Base-by-base conservation (phyloP, 92 coral and sea anemone genomes). In the Pocillopora grandis region DNA sequence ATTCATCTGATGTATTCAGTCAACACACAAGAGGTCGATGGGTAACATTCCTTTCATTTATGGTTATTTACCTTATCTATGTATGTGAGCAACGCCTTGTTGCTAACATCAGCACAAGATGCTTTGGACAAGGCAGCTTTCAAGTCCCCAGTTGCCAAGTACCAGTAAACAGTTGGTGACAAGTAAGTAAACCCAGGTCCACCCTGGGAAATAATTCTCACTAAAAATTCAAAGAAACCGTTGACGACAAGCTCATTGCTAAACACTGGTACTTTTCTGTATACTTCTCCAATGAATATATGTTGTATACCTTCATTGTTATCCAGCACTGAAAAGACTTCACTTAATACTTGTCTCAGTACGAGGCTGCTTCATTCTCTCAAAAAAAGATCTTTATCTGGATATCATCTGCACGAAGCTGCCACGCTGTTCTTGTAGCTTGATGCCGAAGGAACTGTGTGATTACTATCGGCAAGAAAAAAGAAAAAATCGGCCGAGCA, bases 161-260 rank as follows among this genome's bases (percentile, higher is more conserved):
- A 88, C 84, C 79, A 83, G 73, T 87, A 87, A 33, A 84, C 27
- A 0, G 76, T 75, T 66, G 94, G 91, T 3, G 94, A 75, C 66
- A 91, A 69, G 73, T 78, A 91, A 5, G 89, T 89, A 67, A 90
- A 90, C 3, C 93, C 93, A 21, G 93, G 87, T 11, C 89, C 93
- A 59, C 84, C 86, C 57, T 87, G 91, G 91, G 81, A 23, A 20
- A 91, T 85, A 79, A 85, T 80, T 84, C 63, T 84, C 31, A 92
- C 90, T 12, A 88, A 58, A 36, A 81, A 77, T 56, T 88, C 92
- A 85, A 84, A 81, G 27, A 88, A 37, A 23, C 88, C 91, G 16
- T 84, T 80, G n/a, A 85, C 58, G 18, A 91, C 90, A 85, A 52
- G 82, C 64, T 84, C 89, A 84, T 78, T 88, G 69, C 85, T 88